Conservation (phyloP, 2,888 invertebrate genomes). For the Rhagonycha lutea region DNA sequence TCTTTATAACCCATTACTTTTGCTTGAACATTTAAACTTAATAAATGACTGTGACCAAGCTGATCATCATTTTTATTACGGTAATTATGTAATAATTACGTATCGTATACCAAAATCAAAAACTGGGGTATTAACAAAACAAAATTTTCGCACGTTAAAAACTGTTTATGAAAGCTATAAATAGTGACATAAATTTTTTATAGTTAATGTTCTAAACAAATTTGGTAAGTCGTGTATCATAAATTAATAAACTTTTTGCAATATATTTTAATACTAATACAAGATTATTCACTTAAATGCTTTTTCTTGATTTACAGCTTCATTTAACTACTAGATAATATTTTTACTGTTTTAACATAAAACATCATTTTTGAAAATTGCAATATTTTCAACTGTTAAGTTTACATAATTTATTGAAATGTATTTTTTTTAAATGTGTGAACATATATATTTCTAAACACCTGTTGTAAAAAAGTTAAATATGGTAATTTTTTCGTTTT, state of each 20-base stretch:
- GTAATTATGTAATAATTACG: background rate
- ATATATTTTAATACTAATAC: background rate
- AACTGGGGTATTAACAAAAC: background rate
- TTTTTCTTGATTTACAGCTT: background rate
- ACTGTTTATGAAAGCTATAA: constrained; percentile 4
- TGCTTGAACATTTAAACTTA: background rate
- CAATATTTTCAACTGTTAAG: background rate
- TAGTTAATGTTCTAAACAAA: background rate
- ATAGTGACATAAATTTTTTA: constrained; percentile 4
- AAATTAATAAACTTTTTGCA: background rate
- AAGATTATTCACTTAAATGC: background rate
- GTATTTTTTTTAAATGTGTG: background rate
- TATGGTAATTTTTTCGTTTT: background rate
- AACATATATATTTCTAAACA: background rate
- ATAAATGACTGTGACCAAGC: background rate
- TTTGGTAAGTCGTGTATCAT: background rate
- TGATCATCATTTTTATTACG: background rate
- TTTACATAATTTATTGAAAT: background rate
- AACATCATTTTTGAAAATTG: background rate
- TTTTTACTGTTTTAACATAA: background rate
- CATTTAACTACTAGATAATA: background rate
- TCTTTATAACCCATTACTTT: background rate
- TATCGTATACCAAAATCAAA: background rate
- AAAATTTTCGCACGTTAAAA: background rate
- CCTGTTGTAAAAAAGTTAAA: background rate